Evolutionary conservation across 2,888 invertebrate species (phyloP).

Genomic region (Apotomis turbidana): DNA sequence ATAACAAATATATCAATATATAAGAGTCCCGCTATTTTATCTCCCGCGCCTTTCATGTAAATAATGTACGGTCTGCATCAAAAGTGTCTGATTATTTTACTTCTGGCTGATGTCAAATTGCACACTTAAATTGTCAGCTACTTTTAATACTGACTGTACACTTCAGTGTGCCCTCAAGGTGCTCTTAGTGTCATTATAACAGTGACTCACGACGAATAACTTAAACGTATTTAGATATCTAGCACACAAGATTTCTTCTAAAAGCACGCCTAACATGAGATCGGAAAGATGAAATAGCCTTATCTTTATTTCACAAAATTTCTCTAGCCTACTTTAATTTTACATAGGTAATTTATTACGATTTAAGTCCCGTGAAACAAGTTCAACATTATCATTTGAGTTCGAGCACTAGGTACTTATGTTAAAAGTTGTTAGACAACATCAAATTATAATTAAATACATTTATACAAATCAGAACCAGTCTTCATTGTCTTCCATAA

Average conservation of each 20-base stretch:
- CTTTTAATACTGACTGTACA: no score
- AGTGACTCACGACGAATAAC: neutral
- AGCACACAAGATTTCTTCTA: neutral
- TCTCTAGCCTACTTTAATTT: constrained; percentile 15
- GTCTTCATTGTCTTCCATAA: constrained; percentile 27
- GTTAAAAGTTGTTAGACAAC: constrained; percentile 40
- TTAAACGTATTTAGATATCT: neutral
- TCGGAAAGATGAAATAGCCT: constrained; percentile 5
- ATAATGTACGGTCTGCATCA: no score
- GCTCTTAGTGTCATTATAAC: neutral
- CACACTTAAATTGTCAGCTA: no score
- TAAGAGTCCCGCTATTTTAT: neutral
- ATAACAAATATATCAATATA: neutral
- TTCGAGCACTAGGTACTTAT: constrained; percentile 39
- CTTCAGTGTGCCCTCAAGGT: no score
- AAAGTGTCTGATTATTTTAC: no score
- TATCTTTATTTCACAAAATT: neutral
- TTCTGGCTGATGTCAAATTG: no score
- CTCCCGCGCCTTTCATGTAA: neutral
- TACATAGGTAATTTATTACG: constrained; percentile 6
- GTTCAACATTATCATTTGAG: constrained; percentile 21
- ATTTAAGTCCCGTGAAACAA: constrained; percentile 17
- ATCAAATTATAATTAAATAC: constrained; percentile 36
- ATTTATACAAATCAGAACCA: constrained; percentile 34
- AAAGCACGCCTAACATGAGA: neutral